Base-by-base conservation (phyloP, 2,113 vertebrate species). In the Cygnus atratus region DNA sequence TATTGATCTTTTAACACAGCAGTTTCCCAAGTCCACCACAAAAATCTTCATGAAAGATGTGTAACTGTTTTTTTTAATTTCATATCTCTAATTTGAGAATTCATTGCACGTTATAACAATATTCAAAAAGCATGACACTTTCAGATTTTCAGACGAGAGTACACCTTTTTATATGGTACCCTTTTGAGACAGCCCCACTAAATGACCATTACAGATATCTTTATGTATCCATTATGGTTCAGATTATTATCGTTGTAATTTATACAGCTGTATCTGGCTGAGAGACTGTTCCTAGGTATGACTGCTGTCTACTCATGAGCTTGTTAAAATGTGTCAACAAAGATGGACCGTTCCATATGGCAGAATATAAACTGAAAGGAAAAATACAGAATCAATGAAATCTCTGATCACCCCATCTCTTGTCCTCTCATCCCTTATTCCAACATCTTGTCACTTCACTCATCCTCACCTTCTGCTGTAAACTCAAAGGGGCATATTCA, bases 1-100 rank as follows among this genome's bases (percentile, higher is more conserved):
- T 61, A 3, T 24, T 43, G 50, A 1, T 78, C 52, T 72, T 25
- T 52, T 57, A 33, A 43, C 0, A 0, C 24, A 63, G 22, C 1
- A 61, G 11, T 52, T 88, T 59, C 75, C 17, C 55, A 73, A 68
- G 29, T n/a, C 25, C 78, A 25, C 12, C 48, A 52, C 48, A 61
- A 3, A 75, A 8, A 21, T 57, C 43, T 82, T 79, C 35, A 41
- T 61, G 19, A 61, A 85, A 83, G 20, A 8, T 63, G 3, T 44
- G 12, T 18, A 76, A 77, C 59, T 65, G 21, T 12, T 80, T 44
- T 44, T 31, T 24, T 92, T 76, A 29, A 11, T 93, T 86, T 83
- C 25, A 66, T 61, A 43, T 74, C 29, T 25, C 8, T 75, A 22
- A 26, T 39, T 52, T 83, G 71, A 85, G 58, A 35, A 61, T 61